Percentiles rank a stretch among this genome's conserved stretches.
Conservation (phyloP, 2,888 invertebrate genomes). For the Lutraria lutraria region DNA sequence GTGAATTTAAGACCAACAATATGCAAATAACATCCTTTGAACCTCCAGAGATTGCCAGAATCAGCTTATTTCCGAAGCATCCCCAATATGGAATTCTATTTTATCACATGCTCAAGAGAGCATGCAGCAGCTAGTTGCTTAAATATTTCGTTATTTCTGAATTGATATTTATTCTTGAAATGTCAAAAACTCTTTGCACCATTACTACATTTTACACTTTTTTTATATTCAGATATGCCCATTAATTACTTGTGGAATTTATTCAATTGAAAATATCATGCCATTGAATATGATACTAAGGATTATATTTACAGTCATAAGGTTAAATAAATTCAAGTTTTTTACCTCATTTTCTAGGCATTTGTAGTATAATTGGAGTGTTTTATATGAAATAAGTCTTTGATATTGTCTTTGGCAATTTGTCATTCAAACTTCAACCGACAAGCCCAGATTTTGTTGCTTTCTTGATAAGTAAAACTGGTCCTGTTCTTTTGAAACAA, state of each 20-base stretch:
- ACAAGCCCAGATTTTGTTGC: not conserved
- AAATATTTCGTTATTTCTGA: not conserved
- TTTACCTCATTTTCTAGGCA: not conserved
- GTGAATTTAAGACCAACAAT: conserved; percentile 23
- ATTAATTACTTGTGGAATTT: not conserved
- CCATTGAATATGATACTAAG: not conserved
- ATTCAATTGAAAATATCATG: not conserved
- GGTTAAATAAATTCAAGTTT: not conserved
- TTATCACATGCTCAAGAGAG: not conserved
- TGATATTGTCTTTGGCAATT: not conserved
- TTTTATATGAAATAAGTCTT: not conserved
- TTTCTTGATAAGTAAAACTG: too few relatives aligned
- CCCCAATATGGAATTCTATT: conserved; percentile 12
- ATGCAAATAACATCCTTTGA: conserved; percentile 25
- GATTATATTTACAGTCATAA: not conserved
- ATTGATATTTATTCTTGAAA: not conserved
- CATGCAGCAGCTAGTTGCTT: too few relatives aligned
- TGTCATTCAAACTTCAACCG: not conserved
- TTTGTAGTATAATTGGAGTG: not conserved
- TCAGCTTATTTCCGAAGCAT: not conserved
- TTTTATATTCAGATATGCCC: conserved; percentile 6
- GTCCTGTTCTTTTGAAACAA: too few relatives aligned
- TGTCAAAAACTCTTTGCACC: not conserved
- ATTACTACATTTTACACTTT: not conserved
- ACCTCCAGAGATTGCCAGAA: not conserved